Base-by-base conservation (phyloP, 2,113 vertebrate species). In the Lagenorhynchus albirostris region DNA sequence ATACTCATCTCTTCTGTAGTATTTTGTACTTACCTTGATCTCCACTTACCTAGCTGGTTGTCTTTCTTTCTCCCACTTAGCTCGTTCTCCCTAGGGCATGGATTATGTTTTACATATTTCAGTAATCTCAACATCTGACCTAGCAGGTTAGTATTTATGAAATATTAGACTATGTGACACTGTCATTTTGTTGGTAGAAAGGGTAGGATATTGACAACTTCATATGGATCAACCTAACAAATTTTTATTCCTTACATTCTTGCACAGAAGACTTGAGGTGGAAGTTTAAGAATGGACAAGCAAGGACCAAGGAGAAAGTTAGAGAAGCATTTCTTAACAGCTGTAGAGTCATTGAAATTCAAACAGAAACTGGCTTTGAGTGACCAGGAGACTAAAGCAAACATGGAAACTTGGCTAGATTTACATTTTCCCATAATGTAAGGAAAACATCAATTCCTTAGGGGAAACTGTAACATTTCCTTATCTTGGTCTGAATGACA, bases 121-220 rank as follows among this genome's bases (percentile, higher is more conserved):
- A 80, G 33, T 84, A 83, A 85, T 63, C 50, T 89, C 41, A 85
- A 38, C 31, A 68, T 89, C 63, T 74, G 84, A 80, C 8, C 13
- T 62, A 82, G 50, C 14, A 89, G 13, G 29, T 47, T 47, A 47
- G 31, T 74, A 81, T 68, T 94, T 23, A 73, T 47, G 33, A 96
- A 95, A 86, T 87, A 62, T 81, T 70, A 73, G 81, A 25, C 58
- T 85, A n/a, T 84, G 26, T 68, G n/a, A 86, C 74, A 36, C 31
- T 89, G n/a, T 11, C 41, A 44, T 62, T 96, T 94, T 80, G 25
- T 96, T 96, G 47, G 33, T 85, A 20, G 60, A 96, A 96, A 86
- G 63, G 29, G 53, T 92, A 73, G 26, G 85, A 15, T 74, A 77
- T 50, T 82, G 87, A 62, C 80, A 71, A 9, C 89, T 93, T 85